phyloP scores from a whole-genome alignment of 2,888 invertebrate genomes.

The Onthophagus sagittarius region DNA sequence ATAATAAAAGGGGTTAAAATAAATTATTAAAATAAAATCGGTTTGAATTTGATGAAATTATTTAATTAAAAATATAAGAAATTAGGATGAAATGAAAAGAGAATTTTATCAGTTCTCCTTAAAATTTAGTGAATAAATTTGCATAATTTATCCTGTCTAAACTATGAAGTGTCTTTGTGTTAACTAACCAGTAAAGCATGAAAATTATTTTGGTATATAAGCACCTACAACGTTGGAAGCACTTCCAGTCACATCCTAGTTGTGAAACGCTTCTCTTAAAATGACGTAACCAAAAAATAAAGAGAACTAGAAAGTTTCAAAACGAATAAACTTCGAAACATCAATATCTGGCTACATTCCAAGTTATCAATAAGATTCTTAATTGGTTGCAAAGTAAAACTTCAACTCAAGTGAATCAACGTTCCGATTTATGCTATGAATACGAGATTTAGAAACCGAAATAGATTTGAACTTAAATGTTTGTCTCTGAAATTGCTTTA shows the following conservation, averaged over 20 bases:
- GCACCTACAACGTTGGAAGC: not conserved
- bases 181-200: not conserved
- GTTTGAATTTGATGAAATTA: too few species aligned
- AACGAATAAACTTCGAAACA: not conserved
- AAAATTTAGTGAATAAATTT: not conserved
- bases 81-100: too few species aligned
- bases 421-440: not conserved
- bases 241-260: not conserved
- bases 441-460: not conserved
- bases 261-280: not conserved
- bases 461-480: not conserved
- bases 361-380: not conserved
- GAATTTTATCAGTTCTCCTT: not conserved
- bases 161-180: not conserved
- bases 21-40: too few species aligned
- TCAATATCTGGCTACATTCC: not conserved
- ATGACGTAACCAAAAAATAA: not conserved
- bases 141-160: not conserved
- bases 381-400: not conserved
- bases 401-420: not conserved
- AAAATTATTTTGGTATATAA: not conserved
- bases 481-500: too few species aligned
- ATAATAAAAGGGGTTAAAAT: too few species aligned
- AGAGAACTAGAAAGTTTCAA: not conserved
- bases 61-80: too few species aligned